phyloP scores from a whole-genome alignment of 2,888 invertebrate species.

The Phalera bucephala region DNA sequence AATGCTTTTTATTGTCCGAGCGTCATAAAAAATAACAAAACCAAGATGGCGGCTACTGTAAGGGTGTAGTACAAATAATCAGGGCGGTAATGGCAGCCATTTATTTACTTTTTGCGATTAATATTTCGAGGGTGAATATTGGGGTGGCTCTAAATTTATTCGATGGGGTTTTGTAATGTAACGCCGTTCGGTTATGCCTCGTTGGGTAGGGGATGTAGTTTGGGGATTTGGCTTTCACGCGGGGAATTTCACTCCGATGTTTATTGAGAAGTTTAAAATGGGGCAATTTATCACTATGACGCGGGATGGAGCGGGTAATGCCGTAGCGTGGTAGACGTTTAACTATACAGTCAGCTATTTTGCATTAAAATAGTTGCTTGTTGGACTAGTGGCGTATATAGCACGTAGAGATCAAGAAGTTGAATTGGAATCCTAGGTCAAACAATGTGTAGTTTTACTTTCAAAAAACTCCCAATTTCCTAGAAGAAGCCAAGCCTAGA shows the following conservation, averaged over 20 bases:
- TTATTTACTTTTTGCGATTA: slow-evolving; percentile 80
- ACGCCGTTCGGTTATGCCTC: slow-evolving; percentile 72
- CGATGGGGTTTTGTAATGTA: slow-evolving; percentile 62
- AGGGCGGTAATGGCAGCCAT: slow-evolving; percentile 75
- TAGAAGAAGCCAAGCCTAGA: no score
- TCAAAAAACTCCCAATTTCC: no score
- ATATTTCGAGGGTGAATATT: slow-evolving; percentile 52
- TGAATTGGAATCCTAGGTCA: no score
- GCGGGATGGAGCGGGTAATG: slow-evolving; percentile 1
- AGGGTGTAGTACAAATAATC: slow-evolving; percentile 69
- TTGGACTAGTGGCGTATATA: no score
- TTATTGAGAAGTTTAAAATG: slow-evolving; percentile 38
- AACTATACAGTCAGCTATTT: no score
- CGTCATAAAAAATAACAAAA: slow-evolving; percentile 40
- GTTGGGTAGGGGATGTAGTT: slow-evolving; percentile 61
- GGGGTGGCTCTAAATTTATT: slow-evolving; percentile 58
- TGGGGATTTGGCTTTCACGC: slow-evolving; percentile 39
- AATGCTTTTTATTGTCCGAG: background rate
- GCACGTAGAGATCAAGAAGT: no score
- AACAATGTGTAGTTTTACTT: no score
- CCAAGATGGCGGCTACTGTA: slow-evolving; percentile 69
- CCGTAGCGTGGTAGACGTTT: no score
- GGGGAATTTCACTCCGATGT: slow-evolving; percentile 32
- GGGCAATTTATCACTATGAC: slow-evolving; percentile 30
- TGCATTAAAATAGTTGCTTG: no score